Conservation (phyloP, 1,140 invertebrate genomes). For the Notospermus geniculatus region DNA sequence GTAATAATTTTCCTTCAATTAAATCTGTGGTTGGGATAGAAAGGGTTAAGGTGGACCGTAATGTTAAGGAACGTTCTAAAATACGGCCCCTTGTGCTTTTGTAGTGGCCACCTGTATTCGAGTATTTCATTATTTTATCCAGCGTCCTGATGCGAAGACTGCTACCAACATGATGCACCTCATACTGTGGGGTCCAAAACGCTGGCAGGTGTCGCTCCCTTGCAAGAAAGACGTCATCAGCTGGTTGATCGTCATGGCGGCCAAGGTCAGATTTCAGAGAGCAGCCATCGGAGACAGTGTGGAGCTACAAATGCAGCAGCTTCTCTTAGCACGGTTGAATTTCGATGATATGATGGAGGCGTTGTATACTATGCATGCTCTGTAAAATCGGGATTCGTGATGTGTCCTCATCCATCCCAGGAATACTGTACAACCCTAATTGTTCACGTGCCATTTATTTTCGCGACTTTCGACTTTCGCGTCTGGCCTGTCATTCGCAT, state of each 20-base stretch:
- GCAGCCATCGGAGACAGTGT: neutral
- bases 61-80: too few relatives aligned
- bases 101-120: too few relatives aligned
- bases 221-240: neutral
- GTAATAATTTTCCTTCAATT: too few relatives aligned
- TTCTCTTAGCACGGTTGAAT: neutral
- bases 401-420: too few relatives aligned
- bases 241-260: slow-evolving; percentile 6
- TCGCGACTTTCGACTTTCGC: too few relatives aligned
- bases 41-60: too few relatives aligned
- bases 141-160: slow-evolving; percentile 69
- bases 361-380: neutral
- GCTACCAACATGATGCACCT: slow-evolving; percentile 78
- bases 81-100: too few relatives aligned
- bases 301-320: neutral
- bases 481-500: too few relatives aligned
- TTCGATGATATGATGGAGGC: slow-evolving; percentile 4
- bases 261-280: neutral
- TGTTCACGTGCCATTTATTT: too few relatives aligned
- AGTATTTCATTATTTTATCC: slow-evolving; percentile 30
- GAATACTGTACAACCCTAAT: too few relatives aligned
- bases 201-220: slow-evolving; percentile 22
- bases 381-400: too few relatives aligned
- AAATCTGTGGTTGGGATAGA: too few relatives aligned
- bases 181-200: slow-evolving; percentile 66